phyloP scores from a whole-genome alignment of 2,888 invertebrate species.

The Acronicta psi region DNA sequence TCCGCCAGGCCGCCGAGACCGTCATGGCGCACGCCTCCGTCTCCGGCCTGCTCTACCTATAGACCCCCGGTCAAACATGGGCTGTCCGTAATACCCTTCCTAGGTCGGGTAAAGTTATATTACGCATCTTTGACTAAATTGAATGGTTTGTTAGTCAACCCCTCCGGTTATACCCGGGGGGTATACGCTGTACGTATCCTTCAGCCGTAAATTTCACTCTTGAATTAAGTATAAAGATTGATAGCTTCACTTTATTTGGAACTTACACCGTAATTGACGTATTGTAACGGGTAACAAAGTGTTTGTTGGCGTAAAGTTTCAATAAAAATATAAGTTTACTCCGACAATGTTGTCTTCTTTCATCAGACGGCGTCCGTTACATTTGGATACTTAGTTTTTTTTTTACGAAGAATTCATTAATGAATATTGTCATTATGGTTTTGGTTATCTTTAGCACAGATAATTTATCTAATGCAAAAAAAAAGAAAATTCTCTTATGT shows the following conservation, averaged over 20 bases:
- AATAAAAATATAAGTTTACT: slow-evolving; percentile 1
- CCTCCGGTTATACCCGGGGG: neutral
- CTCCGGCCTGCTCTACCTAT: slow-evolving; percentile 89
- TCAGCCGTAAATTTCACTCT: neutral
- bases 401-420: slow-evolving; percentile 8
- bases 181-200: neutral
- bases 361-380: slow-evolving; percentile 4
- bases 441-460: slow-evolving; percentile 7
- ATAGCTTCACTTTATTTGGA: neutral
- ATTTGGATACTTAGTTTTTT: neutral
- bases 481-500: neutral
- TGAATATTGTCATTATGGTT: neutral
- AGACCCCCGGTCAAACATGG: slow-evolving; percentile 23
- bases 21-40: slow-evolving; percentile 97
- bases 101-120: too few species aligned
- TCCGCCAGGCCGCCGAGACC: slow-evolving; percentile 96
- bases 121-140: neutral
- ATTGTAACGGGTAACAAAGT: slow-evolving; percentile 6
- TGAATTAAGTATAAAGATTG: slow-evolving; percentile 2
- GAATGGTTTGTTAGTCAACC: neutral
- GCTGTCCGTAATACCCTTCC: neutral
- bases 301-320: slow-evolving; percentile 3
- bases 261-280: slow-evolving; percentile 1
- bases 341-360: slow-evolving; percentile 4
- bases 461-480: slow-evolving; percentile 2